A percentile compares a stretch with the other conserved stretches of the same genome.
Conservation (phyloP, 2,888 invertebrate species). For the Unio pictorum region DNA sequence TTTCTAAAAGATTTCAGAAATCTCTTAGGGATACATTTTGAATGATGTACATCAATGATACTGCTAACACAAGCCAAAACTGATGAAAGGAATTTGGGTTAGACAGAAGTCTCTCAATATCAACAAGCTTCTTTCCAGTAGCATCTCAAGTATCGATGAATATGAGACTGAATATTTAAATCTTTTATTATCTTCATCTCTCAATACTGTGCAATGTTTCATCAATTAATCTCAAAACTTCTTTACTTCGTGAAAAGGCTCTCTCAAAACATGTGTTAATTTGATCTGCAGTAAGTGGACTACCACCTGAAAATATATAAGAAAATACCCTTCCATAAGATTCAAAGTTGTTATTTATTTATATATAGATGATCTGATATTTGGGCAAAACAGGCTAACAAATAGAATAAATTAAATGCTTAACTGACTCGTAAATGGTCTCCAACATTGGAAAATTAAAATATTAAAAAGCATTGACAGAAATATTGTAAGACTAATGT, state of each 20-base stretch:
- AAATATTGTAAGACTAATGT: no score
- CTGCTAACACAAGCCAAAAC: no score
- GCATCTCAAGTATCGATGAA: no score
- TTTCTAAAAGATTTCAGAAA: no score
- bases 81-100: no score
- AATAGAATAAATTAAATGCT: neutral
- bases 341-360: no score
- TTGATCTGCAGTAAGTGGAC: conserved; percentile 48
- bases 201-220: conserved; percentile 52
- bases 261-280: conserved; percentile 51
- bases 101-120: no score
- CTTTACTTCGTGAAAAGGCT: conserved; percentile 43
- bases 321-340: neutral
- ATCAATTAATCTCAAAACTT: conserved; percentile 45
- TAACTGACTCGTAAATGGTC: no score
- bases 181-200: conserved; percentile 19
- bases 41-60: no score
- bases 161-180: no score
- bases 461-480: neutral
- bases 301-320: conserved; percentile 47
- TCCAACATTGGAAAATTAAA: neutral
- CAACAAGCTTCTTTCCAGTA: no score
- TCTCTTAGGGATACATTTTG: no score
- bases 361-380: neutral
- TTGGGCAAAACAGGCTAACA: neutral